Base-by-base conservation (phyloP, 2,888 invertebrate species). In the Eupeodes latifasciatus region DNA sequence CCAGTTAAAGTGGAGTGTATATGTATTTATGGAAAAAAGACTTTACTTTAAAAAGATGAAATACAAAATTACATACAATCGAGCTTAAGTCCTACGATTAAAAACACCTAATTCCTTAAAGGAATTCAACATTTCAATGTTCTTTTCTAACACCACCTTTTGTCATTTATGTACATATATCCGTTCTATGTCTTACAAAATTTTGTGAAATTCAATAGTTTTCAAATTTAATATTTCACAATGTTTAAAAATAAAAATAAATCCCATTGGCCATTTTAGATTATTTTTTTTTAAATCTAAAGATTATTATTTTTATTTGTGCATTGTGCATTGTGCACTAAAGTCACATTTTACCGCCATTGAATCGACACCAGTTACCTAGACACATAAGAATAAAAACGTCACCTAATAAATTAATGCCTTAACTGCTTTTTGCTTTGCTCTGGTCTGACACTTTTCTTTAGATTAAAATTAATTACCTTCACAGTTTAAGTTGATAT, bases 401-500 rank as follows among this genome's bases (percentile, higher is more conserved):
- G 40, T 40, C 5, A 5, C 4, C 40, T 59, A 57, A 34, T 51
- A 7, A 7, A 53, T 59, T 59, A 59, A 59, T 49, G 47, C 9
- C 27, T 66, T 14, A 9, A 71, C 7, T 40, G 12, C 36, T 55
- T 71, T 40, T 55, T 55, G 14, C 40, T 71, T 71, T 71, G 14
- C 40, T 71, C 55, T 71, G 71, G 55, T 19, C 71, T 71, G 71
- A 44, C 71, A 71, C 19, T 40, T 40, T 40, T 40, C 27, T 40
- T 5, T 12, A 53, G 53, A 55, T 55, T 55, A 71, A 55, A 55
- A 71, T 71, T 71, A 71, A 71, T 71, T 53, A 19, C 53, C 19
- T 40, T 71, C 71, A 55, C 55, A 71, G 53, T 71, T 71, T 55
- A 71, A 55, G 40, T 72, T 44, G 72, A 72, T 59, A 57, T 47